A percentile compares a stretch with the other conserved stretches of the same genome.
Conservation (phyloP, 2,797 vertebrate genomes). For the Lutjanus campechanus region DNA sequence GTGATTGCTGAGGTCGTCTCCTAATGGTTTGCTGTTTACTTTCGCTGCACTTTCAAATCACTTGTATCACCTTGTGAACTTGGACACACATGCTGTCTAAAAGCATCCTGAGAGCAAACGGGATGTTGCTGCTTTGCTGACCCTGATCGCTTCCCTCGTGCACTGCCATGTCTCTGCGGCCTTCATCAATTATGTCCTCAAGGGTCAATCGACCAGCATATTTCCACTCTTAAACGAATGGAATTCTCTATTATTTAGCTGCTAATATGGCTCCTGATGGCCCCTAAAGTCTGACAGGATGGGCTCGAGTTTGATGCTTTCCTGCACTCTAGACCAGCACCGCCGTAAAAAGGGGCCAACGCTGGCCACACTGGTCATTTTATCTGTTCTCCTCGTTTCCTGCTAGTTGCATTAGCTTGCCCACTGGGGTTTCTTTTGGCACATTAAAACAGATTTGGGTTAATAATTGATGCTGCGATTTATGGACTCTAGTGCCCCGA, state of each 20-base stretch:
- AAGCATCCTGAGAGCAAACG: slow-evolving; percentile 50
- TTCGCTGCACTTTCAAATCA: slow-evolving; percentile 60
- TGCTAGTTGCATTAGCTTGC: slow-evolving; percentile 83
- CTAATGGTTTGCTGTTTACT: slow-evolving; percentile 63
- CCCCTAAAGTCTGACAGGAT: slow-evolving; percentile 63
- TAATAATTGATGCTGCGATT: slow-evolving; percentile 86
- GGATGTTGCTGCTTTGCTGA: slow-evolving; percentile 22
- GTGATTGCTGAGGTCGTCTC: slow-evolving; percentile 64
- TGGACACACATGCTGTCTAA: slow-evolving; percentile 44
- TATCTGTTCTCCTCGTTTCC: slow-evolving; percentile 79
- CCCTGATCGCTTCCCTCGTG: slow-evolving; percentile 11
- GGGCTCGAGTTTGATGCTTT: slow-evolving; percentile 66
- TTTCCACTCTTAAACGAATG: slow-evolving; percentile 68
- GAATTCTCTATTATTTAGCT: slow-evolving; percentile 75
- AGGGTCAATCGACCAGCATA: slow-evolving; percentile 38
- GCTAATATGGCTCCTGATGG: slow-evolving; percentile 67
- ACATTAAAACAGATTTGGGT: slow-evolving; percentile 86
- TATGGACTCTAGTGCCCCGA: slow-evolving; percentile 81
- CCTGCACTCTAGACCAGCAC: slow-evolving; percentile 71
- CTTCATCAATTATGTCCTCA: slow-evolving; percentile 64
- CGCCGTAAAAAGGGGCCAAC: slow-evolving; percentile 49
- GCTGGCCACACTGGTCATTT: slow-evolving; percentile 75
- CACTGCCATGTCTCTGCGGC: slow-evolving; percentile 24
- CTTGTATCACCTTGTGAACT: slow-evolving; percentile 60
- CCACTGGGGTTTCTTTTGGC: slow-evolving; percentile 83